Conservation (phyloP, 2,888 invertebrate species). For the Malachius bipustulatus region DNA sequence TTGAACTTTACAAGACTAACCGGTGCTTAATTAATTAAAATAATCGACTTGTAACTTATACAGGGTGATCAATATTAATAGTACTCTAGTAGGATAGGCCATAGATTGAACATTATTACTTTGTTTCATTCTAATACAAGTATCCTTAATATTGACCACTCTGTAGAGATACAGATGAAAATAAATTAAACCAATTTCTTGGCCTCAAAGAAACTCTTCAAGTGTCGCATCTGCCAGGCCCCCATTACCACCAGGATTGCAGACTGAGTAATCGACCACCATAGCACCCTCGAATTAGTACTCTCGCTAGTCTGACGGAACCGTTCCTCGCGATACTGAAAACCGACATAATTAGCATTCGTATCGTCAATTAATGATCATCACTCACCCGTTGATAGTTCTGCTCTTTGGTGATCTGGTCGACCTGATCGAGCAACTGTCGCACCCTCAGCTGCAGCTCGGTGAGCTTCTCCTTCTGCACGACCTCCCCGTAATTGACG, state of each 20-base stretch:
- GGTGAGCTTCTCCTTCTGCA: slow-evolving; percentile 92
- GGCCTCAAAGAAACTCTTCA: slow-evolving; percentile 98
- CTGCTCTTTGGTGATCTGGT: slow-evolving; percentile 99
- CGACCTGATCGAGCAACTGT: slow-evolving; percentile 93
- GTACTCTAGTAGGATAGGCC: too few relatives aligned
- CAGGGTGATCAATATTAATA: too few relatives aligned
- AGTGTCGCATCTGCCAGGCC: slow-evolving; percentile 98
- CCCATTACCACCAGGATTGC: slow-evolving; percentile 84
- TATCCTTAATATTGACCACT: too few relatives aligned
- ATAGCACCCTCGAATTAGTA: slow-evolving; percentile 87
- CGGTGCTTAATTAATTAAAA: too few relatives aligned
- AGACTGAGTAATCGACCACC: slow-evolving; percentile 95
- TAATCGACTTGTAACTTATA: too few relatives aligned
- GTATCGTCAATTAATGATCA: not conserved
- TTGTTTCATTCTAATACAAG: too few relatives aligned
- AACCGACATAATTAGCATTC: not conserved
- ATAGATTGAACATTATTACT: too few relatives aligned
- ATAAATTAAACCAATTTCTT: slow-evolving; percentile 82
- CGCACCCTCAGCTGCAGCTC: slow-evolving; percentile 90
- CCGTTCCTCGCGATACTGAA: slow-evolving; percentile 91
- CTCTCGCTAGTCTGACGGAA: slow-evolving; percentile 97
- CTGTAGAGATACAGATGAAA: too few relatives aligned
- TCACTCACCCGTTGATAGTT: slow-evolving; percentile 85
- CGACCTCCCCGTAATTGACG: slow-evolving; percentile 93
- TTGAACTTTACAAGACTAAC: too few relatives aligned